phyloP scores from a whole-genome alignment of 2,888 invertebrate genomes.

The Sarcophaga carnaria region DNA sequence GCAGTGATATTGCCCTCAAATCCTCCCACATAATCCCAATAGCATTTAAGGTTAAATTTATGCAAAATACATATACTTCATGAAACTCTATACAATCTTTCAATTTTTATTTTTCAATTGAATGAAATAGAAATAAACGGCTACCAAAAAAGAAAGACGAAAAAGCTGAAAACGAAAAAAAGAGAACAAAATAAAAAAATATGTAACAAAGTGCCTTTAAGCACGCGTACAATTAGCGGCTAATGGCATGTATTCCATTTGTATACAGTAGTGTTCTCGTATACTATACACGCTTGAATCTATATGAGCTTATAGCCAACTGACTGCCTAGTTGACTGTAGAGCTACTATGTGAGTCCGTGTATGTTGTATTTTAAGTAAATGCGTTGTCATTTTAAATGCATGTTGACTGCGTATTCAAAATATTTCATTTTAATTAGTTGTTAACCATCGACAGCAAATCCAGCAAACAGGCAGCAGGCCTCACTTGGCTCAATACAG shows the following conservation, averaged over 20 bases:
- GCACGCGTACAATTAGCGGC: conserved; percentile 69
- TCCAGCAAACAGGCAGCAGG: conserved; percentile 61
- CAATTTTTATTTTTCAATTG: conserved; percentile 18
- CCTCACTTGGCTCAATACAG: conserved; percentile 64
- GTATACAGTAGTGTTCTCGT: conserved; percentile 45
- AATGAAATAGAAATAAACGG: conserved; percentile 42
- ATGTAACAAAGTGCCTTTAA: conserved; percentile 68
- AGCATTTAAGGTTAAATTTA: background rate
- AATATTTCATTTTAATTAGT: conserved; percentile 70
- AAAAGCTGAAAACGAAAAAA: background rate
- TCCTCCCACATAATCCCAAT: background rate
- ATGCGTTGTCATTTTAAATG: conserved; percentile 70
- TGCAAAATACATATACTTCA: background rate
- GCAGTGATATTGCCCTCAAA: background rate
- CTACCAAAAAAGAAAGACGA: conserved; percentile 5
- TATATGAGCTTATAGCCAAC: background rate
- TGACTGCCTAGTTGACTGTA: background rate
- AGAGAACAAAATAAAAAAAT: background rate
- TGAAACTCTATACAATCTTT: conserved; percentile 13
- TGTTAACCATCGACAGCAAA: conserved; percentile 68
- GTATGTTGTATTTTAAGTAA: conserved; percentile 36
- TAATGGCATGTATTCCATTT: conserved; percentile 67
- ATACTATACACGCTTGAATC: background rate
- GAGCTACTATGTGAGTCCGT: background rate
- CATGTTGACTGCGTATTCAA: conserved; percentile 69